phyloP scores from a whole-genome alignment of 2,113 vertebrate genomes.

The Trichechus manatus region DNA sequence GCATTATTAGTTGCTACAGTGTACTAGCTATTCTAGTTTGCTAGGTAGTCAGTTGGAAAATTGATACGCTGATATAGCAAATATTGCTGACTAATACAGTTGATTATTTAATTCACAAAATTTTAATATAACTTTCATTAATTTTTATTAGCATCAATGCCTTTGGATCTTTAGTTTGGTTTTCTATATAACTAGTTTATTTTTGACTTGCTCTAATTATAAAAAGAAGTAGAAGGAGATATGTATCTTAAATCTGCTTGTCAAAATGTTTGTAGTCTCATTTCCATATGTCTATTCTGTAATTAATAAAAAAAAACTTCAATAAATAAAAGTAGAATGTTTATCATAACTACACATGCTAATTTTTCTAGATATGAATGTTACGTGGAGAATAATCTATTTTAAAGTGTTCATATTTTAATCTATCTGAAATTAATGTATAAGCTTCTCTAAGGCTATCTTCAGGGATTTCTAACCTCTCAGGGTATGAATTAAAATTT shows the following conservation, averaged over 20 bases:
- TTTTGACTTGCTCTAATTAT: background rate
- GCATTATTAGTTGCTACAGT: background rate
- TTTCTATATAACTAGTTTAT: background rate
- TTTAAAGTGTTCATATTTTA: constrained; percentile 60
- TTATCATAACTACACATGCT: background rate
- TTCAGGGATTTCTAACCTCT: background rate
- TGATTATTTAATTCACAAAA: background rate
- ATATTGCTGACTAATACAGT: background rate
- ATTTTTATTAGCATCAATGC: background rate
- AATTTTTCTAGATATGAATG: background rate
- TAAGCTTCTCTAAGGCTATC: background rate
- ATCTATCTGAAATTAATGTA: constrained; percentile 65
- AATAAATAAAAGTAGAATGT: background rate
- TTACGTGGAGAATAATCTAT: background rate
- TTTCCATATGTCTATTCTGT: background rate
- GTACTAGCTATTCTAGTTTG: background rate
- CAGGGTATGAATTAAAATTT: constrained; percentile 15
- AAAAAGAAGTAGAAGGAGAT: background rate
- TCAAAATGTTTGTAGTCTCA: constrained; percentile 31
- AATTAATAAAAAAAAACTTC: background rate
- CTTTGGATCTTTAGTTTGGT: background rate
- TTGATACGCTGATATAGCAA: background rate
- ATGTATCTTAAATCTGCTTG: background rate
- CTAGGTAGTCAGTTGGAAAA: background rate
- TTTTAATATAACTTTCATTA: background rate